Percentiles rank a stretch among this genome's conserved stretches.
Conservation (phyloP, 2,888 invertebrate species). For the Stegophylla sp. region DNA sequence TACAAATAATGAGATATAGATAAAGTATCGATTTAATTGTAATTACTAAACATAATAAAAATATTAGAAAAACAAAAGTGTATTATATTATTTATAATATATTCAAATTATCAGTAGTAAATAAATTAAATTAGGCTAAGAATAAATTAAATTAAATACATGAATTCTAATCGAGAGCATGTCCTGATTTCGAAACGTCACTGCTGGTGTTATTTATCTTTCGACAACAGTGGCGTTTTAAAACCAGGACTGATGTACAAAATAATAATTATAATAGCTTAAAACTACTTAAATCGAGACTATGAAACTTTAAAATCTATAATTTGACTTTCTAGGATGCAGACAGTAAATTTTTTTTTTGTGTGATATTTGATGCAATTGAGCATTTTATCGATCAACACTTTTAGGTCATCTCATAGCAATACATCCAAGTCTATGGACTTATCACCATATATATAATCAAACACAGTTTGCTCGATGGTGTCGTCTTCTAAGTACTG, state of each 20-base stretch:
- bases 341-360: background rate
- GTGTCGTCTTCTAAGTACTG: slow-evolving; percentile 50
- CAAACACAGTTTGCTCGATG: slow-evolving; percentile 50
- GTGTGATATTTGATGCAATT: background rate
- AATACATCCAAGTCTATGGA: slow-evolving; percentile 52
- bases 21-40: too few relatives aligned
- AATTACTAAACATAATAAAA: too few relatives aligned
- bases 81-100: background rate
- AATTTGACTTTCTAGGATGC: slow-evolving; percentile 24
- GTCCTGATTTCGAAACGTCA: slow-evolving; percentile 51
- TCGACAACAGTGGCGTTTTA: slow-evolving; percentile 43
- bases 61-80: background rate
- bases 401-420: background rate
- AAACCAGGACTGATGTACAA: slow-evolving; percentile 37
- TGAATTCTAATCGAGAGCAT: background rate
- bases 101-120: background rate
- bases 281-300: background rate
- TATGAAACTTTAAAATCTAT: background rate
- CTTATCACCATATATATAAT: slow-evolving; percentile 56
- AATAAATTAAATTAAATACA: slow-evolving; percentile 38
- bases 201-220: slow-evolving; percentile 21
- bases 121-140: background rate
- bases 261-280: slow-evolving; percentile 20
- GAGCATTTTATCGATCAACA: background rate
- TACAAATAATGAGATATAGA: too few relatives aligned